These are phyloP conservation scores for Camponotus floridanus DNA, from an alignment of 1,140 invertebrate species.

Conservation along the genomic window DNA sequence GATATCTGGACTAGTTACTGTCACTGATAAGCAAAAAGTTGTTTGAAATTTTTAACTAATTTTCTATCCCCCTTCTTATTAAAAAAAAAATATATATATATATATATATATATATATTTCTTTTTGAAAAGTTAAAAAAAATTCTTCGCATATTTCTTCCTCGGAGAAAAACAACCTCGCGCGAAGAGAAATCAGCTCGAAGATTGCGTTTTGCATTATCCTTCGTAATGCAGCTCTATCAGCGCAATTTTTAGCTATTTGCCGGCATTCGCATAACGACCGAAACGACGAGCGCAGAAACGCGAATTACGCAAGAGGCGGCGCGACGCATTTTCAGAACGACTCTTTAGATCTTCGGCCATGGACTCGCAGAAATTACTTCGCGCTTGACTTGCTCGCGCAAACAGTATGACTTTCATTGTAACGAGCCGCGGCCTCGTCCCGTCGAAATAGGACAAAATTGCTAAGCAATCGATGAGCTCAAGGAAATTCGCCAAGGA, in stretches of 20 bases:
- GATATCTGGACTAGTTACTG: too few relatives aligned
- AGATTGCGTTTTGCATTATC: conserved; percentile 36
- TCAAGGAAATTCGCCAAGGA: background rate
- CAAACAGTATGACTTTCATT: conserved; percentile 52
- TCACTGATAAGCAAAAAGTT: background rate
- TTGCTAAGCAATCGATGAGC: conserved; percentile 6
- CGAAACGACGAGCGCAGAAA: conserved; percentile 28
- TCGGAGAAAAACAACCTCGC: background rate
- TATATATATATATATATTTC: background rate
- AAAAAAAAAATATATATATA: background rate
- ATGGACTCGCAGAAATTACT: conserved; percentile 71
- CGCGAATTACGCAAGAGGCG: conserved; percentile 52
- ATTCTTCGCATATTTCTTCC: background rate
- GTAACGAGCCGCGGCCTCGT: conserved; percentile 58
- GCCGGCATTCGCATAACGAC: conserved; percentile 25
- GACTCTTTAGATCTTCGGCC: conserved; percentile 49
- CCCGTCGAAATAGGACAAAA: conserved; percentile 44
- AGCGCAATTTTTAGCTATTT: conserved; percentile 50
- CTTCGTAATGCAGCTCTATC: conserved; percentile 15
- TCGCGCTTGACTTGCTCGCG: conserved; percentile 70
- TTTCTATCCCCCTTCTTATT: background rate
- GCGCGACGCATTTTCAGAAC: conserved; percentile 34
- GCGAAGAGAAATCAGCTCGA: background rate
- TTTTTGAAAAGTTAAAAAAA: background rate
- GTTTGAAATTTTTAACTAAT: background rate